Evolutionary conservation across 2,797 vertebrate species (phyloP).

Genomic region (Microcaecilia unicolor): DNA sequence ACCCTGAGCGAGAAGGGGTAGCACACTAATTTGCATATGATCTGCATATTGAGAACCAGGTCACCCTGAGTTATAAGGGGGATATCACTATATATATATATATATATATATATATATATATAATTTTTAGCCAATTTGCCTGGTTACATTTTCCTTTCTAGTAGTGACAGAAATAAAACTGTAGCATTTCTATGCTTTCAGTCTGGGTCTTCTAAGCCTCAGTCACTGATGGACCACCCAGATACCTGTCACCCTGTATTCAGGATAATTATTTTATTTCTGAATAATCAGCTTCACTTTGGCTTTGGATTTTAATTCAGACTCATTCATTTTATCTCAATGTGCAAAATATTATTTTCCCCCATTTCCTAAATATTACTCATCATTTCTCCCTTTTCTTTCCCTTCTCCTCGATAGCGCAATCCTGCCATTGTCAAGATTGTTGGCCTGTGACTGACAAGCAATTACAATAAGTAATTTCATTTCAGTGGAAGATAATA

Average conservation of each 20-base stretch:
- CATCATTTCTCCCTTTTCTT: background rate
- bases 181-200: no score
- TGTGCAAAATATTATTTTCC: background rate
- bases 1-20: no score
- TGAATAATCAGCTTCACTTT: background rate
- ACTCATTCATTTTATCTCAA: background rate
- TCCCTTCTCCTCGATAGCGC: background rate
- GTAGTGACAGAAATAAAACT: constrained; percentile 1
- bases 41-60: no score
- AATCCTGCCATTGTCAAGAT: constrained; percentile 43
- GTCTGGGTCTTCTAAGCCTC: constrained; percentile 12
- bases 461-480: constrained; percentile 67
- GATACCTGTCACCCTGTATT: constrained; percentile 1
- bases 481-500: constrained; percentile 58
- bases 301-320: background rate
- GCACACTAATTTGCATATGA: no score
- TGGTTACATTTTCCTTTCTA: constrained; percentile 8
- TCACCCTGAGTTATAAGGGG: no score
- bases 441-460: constrained; percentile 60
- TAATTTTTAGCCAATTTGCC: no score
- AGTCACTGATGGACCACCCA: background rate
- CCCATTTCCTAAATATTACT: fast-evolving
- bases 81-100: no score
- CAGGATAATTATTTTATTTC: background rate
- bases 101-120: no score